phyloP scores from a whole-genome alignment of 2,888 invertebrate species.

The Gryllus longicercus region DNA sequence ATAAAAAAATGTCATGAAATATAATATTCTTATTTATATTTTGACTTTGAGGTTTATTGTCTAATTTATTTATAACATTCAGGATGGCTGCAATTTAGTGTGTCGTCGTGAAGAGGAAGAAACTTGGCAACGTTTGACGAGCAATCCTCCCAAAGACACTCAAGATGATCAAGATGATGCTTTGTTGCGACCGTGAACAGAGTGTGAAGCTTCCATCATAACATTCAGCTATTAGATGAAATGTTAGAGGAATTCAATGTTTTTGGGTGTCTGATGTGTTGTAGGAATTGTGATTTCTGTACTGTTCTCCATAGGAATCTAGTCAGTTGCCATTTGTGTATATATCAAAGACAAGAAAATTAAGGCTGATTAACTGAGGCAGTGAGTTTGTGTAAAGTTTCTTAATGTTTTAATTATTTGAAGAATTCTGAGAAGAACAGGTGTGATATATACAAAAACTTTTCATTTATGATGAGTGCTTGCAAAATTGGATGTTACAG shows the following conservation, averaged over 20 bases:
- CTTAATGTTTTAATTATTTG: no score
- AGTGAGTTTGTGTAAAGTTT: no score
- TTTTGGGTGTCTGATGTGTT: conserved; percentile 4
- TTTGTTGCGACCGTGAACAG: conserved; percentile 24
- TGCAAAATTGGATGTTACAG: no score
- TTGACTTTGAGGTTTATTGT: not conserved
- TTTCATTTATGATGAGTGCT: no score
- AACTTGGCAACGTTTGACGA: conserved; percentile 28
- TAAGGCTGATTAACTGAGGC: no score
- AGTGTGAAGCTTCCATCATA: conserved; percentile 29
- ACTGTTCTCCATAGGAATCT: not conserved
- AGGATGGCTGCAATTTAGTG: conserved; percentile 30
- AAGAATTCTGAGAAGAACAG: no score
- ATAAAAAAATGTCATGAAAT: no score
- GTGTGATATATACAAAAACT: no score
- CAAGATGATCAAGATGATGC: conserved; percentile 27
- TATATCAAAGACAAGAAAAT: no score
- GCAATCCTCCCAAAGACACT: conserved; percentile 23
- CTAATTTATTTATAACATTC: not conserved
- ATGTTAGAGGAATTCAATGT: not conserved
- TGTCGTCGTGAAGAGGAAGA: conserved; percentile 25
- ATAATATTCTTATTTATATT: not conserved
- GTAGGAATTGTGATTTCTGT: not conserved
- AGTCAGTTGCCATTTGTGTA: not conserved
- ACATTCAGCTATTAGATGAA: not conserved